phyloP scores from a whole-genome alignment of 2,888 invertebrate genomes.

The Dicycla oo region DNA sequence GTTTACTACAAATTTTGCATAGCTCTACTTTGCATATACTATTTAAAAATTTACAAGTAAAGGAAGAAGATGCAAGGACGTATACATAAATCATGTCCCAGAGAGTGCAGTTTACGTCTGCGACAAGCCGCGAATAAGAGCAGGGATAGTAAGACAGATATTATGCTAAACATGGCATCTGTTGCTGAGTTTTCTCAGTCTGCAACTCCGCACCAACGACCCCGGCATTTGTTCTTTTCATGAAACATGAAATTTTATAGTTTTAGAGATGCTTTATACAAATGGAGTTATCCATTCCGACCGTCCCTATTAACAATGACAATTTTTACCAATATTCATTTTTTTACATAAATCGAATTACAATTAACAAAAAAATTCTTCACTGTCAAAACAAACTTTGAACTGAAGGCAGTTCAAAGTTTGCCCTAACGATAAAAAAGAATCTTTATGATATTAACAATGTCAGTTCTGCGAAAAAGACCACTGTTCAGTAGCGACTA shows the following conservation, averaged over 20 bases:
- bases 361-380: too few relatives aligned
- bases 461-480: too few relatives aligned
- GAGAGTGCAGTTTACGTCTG: conserved; percentile 52
- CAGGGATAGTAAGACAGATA: conserved; percentile 46
- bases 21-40: conserved; percentile 14
- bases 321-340: too few relatives aligned
- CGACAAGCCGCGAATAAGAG: conserved; percentile 53
- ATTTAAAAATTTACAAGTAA: conserved; percentile 34
- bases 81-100: conserved; percentile 54
- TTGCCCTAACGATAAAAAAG: too few relatives aligned
- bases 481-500: too few relatives aligned
- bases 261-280: background rate
- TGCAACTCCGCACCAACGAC: conserved; percentile 22
- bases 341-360: too few relatives aligned
- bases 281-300: background rate
- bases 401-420: too few relatives aligned
- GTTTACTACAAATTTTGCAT: background rate
- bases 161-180: conserved; percentile 58
- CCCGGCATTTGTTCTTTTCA: conserved; percentile 19
- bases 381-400: too few relatives aligned
- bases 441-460: too few relatives aligned
- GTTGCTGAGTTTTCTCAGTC: conserved; percentile 51
- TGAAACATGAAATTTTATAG: conserved; percentile 14
- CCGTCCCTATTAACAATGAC: too few relatives aligned
- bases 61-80: conserved; percentile 34